These are phyloP conservation scores for Lepidochitona cinerea DNA, from an alignment of 2,888 invertebrate genomes.

Conservation along the genomic window DNA sequence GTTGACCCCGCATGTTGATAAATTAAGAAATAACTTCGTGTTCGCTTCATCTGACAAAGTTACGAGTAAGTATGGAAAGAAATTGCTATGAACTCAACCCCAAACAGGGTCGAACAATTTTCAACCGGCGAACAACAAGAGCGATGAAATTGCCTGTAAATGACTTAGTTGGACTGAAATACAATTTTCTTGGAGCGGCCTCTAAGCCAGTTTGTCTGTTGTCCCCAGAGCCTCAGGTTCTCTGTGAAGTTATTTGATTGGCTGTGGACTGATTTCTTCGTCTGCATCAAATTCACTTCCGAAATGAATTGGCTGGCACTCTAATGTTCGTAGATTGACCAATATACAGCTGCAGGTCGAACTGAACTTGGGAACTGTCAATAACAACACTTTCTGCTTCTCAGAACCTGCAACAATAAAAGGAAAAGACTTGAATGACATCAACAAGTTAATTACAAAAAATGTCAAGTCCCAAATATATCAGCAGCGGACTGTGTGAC, in stretches of 20 bases:
- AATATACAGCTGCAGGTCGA: slow-evolving; percentile 82
- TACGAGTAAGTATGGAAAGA: no score
- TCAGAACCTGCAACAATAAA: slow-evolving; percentile 69
- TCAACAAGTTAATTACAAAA: no score
- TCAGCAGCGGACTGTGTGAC: no score
- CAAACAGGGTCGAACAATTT: no score
- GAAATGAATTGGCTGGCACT: slow-evolving; percentile 74
- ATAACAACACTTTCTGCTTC: slow-evolving; percentile 80
- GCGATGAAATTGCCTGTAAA: not conserved
- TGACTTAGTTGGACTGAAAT: not conserved
- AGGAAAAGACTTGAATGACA: slow-evolving; percentile 1
- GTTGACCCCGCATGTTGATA: no score
- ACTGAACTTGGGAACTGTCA: slow-evolving; percentile 87
- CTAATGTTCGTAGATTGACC: slow-evolving; percentile 83
- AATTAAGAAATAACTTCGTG: no score
- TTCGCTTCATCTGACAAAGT: no score
- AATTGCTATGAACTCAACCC: no score
- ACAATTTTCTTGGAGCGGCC: not conserved
- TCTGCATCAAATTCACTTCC: not conserved
- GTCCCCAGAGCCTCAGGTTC: no score
- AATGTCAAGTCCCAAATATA: no score
- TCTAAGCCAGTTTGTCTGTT: not conserved
- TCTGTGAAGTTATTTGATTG: no score
- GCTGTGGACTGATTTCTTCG: not conserved
- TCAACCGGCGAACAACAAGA: no score